Evolutionary conservation across 1,140 invertebrate species (phyloP).

Genomic region (Drosophila subpulchrella): DNA sequence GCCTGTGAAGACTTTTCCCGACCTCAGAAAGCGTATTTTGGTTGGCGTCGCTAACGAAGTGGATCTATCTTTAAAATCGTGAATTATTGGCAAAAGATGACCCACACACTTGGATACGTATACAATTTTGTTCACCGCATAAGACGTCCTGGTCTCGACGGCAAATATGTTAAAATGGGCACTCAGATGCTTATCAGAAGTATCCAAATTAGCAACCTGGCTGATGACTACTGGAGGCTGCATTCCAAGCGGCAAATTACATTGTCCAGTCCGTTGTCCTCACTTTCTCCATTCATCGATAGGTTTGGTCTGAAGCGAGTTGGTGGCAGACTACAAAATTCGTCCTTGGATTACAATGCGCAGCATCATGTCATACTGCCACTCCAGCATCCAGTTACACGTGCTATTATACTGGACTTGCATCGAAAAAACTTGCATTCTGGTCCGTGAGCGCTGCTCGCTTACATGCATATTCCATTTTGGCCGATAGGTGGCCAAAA

Average conservation of each 20-base stretch:
- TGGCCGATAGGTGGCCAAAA: no score
- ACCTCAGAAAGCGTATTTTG: background rate
- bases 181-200: background rate
- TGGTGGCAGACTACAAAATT: background rate
- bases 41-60: no score
- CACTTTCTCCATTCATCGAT: background rate
- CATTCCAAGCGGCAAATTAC: background rate
- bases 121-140: background rate
- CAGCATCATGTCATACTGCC: slow-evolving; percentile 1
- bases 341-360: background rate
- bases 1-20: background rate
- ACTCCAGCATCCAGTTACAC: no score
- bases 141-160: background rate
- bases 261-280: background rate
- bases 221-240: background rate
- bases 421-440: no score
- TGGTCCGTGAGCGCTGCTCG: no score
- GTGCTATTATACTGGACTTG: no score
- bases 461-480: no score
- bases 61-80: background rate
- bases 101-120: background rate
- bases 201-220: background rate
- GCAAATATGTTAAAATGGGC: no score
- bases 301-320: background rate
- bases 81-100: background rate